Evolutionary conservation across 2,113 vertebrate genomes (phyloP).

Genomic region (Oceanites oceanicus): DNA sequence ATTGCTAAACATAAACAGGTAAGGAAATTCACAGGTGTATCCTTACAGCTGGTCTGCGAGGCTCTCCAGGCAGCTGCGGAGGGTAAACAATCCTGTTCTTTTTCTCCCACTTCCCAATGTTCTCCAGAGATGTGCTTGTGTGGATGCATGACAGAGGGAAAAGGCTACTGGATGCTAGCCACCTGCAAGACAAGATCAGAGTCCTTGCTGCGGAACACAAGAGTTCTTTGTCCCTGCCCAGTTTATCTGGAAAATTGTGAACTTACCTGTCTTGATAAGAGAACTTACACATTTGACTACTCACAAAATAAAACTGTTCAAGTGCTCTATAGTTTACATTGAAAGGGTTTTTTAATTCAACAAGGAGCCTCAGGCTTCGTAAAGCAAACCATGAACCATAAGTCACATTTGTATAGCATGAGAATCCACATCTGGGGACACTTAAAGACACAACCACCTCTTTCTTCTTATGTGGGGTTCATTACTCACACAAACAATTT

Average conservation of each 20-base stretch:
- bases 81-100: conserved; percentile 84
- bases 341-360: background rate
- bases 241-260: background rate
- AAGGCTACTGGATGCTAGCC: conserved; percentile 25
- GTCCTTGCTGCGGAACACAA: background rate
- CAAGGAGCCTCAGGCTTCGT: background rate
- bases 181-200: conserved; percentile 68
- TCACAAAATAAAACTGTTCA: background rate
- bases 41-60: conserved; percentile 89
- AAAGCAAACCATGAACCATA: background rate
- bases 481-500: background rate
- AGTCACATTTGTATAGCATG: rapidly evolving
- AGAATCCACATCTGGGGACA: background rate
- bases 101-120: conserved; percentile 82
- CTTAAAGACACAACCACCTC: background rate
- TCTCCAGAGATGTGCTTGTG: conserved; percentile 71
- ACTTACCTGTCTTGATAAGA: background rate
- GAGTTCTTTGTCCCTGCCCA: background rate
- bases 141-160: conserved; percentile 78
- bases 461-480: rapidly evolving
- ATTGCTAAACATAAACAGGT: rapidly evolving
- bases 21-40: background rate
- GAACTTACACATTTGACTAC: background rate
- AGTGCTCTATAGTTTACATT: rapidly evolving
- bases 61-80: conserved; percentile 86